Conservation (phyloP, 2,797 vertebrate species). For the Enteromius thamalakanensis region DNA sequence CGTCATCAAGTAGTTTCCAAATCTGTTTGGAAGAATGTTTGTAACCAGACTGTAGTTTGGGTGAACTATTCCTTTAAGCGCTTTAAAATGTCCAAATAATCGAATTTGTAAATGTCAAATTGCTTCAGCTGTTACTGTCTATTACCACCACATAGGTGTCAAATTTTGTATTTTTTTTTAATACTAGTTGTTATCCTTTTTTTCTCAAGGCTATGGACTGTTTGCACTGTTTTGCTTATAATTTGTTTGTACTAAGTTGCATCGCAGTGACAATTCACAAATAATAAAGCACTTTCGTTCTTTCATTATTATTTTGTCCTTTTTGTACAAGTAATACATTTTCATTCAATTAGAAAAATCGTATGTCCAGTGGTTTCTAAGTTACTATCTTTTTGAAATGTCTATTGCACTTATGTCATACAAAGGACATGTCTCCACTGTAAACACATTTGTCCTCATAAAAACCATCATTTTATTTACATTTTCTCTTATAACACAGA, state of each 20-base stretch:
- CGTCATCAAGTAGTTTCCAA: too few relatives aligned
- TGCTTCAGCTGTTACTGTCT: neutral
- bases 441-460: conserved; percentile 43
- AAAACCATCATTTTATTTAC: conserved; percentile 38
- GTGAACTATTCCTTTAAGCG: neutral
- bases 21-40: too few relatives aligned
- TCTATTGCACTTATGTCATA: conserved; percentile 18
- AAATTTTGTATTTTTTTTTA: neutral
- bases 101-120: neutral
- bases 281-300: conserved; percentile 57
- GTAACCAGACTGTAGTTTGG: too few relatives aligned
- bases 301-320: conserved; percentile 58
- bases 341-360: conserved; percentile 36
- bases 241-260: conserved; percentile 44
- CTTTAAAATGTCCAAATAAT: conserved; percentile 14
- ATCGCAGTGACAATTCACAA: conserved; percentile 45
- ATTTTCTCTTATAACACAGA: conserved; percentile 23
- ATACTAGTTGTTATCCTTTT: conserved; percentile 1
- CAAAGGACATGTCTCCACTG: conserved; percentile 35
- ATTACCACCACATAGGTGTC: neutral
- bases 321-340: conserved; percentile 59
- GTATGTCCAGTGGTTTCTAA: conserved; percentile 38
- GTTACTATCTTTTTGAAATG: conserved; percentile 46
- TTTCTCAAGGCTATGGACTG: conserved; percentile 44
- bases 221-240: conserved; percentile 67